Evolutionary conservation across 2,888 invertebrate species (phyloP), one percentile per base, ranked within the genome.

Genomic region (Automeris io): DNA sequence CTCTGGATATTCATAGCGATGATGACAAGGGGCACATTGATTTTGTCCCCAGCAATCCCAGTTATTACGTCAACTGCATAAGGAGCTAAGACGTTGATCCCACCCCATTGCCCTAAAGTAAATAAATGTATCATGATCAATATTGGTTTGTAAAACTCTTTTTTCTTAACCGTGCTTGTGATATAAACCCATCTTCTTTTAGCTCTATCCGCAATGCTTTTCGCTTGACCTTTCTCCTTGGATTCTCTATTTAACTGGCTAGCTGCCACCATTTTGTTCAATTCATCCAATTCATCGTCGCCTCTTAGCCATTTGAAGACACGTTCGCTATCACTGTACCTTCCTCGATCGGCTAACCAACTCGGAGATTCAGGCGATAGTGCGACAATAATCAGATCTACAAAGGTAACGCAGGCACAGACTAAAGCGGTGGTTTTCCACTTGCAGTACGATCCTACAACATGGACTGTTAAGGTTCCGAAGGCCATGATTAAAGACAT

Each of bases 331-430:
- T 89, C 80, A 0, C 76, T 72, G 0, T 74, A 63, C 3, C 76
- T 72, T 3, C 85, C 87, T 42, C 87, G 88, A 11, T 86, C 77
- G 0, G 89, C 74, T 18, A 91, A 55, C 90, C 90, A 92, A 39
- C 80, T 78, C 0, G 91, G 91, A 1, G 90, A 87, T 64, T 92
- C 91, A 0, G 89, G 90, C 1, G 68, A 63, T 37, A 46, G 60
- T 16, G 61, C 46, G 0, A 64, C 57, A 7, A 70, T 61, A 0
- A 70, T 6, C 8, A 89, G 56, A 11, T 88, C 73, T 1, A 78
- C 45, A 6, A 87, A 51, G 1, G 83, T 75, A 7, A 87, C 55
- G 1, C 59, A 40, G 0, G 74, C 69, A 41, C 81, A 79, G 2
- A 88, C 56, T 1, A 82, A 52, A 0, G 89, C 88, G 1, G 87